Conservation (phyloP, 2,888 invertebrate genomes). For the Tiliacea citrago region DNA sequence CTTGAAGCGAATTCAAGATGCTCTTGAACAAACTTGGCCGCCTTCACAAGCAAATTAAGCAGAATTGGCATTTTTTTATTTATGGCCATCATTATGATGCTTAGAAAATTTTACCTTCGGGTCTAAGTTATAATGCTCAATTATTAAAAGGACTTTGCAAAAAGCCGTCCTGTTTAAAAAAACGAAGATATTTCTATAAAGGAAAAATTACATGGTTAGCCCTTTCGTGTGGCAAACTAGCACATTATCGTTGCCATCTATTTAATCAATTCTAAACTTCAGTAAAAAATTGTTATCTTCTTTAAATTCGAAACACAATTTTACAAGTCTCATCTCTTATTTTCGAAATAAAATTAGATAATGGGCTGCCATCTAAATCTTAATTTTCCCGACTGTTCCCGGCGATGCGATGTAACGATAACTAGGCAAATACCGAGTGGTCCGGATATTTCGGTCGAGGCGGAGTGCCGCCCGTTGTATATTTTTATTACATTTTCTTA, state of each 20-base stretch:
- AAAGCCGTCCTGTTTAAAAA: not conserved
- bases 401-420: constrained; percentile 68
- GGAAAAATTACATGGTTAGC: not conserved
- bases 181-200: not conserved
- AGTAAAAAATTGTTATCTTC: not conserved
- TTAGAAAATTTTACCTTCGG: not conserved
- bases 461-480: constrained; percentile 78
- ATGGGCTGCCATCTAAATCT: constrained; percentile 74
- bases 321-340: constrained; percentile 18
- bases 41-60: constrained; percentile 82
- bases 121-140: not conserved
- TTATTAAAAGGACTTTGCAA: not conserved
- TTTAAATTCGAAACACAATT: constrained; percentile 16
- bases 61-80: constrained; percentile 79
- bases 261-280: not conserved
- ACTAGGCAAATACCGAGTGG: constrained; percentile 69
- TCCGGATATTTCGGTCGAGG: constrained; percentile 84
- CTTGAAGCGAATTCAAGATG: constrained; percentile 74
- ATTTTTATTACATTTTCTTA: constrained; percentile 78
- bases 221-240: not conserved
- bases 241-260: not conserved
- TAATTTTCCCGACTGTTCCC: constrained; percentile 72
- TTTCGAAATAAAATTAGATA: constrained; percentile 73
- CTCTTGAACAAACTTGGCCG: constrained; percentile 87
- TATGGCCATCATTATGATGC: constrained; percentile 11